A percentile compares a stretch with the other conserved stretches of the same genome.
Conservation (phyloP, 2,888 invertebrate species). For the Dromius quadrimaculatus region DNA sequence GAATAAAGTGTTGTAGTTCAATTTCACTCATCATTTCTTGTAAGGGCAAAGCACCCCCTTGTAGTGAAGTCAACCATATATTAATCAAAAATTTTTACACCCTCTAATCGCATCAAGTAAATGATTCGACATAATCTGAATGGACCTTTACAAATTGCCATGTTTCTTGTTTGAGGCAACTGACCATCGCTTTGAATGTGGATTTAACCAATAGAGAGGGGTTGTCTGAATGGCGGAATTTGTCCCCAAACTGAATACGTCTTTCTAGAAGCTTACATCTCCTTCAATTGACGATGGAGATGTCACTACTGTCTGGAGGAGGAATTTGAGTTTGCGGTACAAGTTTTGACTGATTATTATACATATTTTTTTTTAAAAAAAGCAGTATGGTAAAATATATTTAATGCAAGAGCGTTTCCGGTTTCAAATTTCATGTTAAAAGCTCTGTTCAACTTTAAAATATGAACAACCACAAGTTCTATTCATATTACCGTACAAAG, state of each 20-base stretch:
- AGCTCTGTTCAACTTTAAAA: no score
- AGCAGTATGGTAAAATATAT: no score
- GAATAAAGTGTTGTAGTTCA: no score
- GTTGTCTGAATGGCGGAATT: conserved; percentile 23
- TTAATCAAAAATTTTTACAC: conserved; percentile 65
- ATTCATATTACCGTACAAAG: no score
- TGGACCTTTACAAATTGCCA: conserved; percentile 45
- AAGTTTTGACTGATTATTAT: no score
- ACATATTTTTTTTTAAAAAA: no score
- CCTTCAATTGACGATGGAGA: conserved; percentile 16
- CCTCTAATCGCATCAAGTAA: conserved; percentile 66
- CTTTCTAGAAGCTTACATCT: conserved; percentile 44
- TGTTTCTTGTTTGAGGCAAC: conserved; percentile 25
- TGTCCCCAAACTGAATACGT: conserved; percentile 58
- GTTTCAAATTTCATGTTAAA: no score
- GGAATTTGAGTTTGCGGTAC: no score
- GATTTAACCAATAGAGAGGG: conserved; percentile 43
- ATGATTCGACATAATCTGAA: conserved; percentile 66
- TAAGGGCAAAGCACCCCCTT: background rate
- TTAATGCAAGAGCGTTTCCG: no score
- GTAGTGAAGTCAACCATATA: conserved; percentile 23
- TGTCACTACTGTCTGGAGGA: conserved; percentile 25
- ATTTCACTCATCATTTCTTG: conserved; percentile 21
- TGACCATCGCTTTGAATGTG: conserved; percentile 28
- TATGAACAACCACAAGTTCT: no score